phyloP scores from a whole-genome alignment of 2,888 invertebrate genomes.

The Eupeodes latifasciatus region DNA sequence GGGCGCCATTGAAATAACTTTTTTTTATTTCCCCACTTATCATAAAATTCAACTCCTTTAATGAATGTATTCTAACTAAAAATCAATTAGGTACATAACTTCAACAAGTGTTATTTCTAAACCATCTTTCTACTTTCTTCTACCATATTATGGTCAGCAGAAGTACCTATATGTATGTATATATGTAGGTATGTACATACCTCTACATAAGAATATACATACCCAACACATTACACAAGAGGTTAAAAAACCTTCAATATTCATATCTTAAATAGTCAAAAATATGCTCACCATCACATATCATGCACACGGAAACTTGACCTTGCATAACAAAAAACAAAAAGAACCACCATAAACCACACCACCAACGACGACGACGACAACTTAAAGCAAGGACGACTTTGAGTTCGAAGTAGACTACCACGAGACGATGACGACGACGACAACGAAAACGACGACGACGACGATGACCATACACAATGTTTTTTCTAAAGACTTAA shows the following conservation, averaged over 20 bases:
- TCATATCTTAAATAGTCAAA: constrained; percentile 14
- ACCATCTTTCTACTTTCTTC: not conserved
- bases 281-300: constrained; percentile 13
- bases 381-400: constrained; percentile 13
- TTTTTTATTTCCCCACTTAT: too few species aligned
- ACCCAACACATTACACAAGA: constrained; percentile 6
- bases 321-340: constrained; percentile 40
- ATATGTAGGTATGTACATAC: not conserved
- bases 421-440: constrained; percentile 18
- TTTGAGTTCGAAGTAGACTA: constrained; percentile 11
- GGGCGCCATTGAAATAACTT: constrained; percentile 3
- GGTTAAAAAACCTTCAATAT: not conserved
- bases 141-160: not conserved
- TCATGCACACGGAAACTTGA: constrained; percentile 43
- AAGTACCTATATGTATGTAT: not conserved
- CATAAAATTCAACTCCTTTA: too few species aligned
- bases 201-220: too few species aligned
- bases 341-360: not conserved
- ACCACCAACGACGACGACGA: not conserved
- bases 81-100: too few species aligned
- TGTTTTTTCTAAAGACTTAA: constrained; percentile 36
- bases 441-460: constrained; percentile 1
- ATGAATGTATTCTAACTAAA: too few species aligned
- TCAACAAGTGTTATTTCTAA: too few species aligned
- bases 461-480: constrained; percentile 46